These are phyloP conservation scores for Morpho helenor DNA, from an alignment of 2,888 invertebrate genomes.

Conservation along the genomic window DNA sequence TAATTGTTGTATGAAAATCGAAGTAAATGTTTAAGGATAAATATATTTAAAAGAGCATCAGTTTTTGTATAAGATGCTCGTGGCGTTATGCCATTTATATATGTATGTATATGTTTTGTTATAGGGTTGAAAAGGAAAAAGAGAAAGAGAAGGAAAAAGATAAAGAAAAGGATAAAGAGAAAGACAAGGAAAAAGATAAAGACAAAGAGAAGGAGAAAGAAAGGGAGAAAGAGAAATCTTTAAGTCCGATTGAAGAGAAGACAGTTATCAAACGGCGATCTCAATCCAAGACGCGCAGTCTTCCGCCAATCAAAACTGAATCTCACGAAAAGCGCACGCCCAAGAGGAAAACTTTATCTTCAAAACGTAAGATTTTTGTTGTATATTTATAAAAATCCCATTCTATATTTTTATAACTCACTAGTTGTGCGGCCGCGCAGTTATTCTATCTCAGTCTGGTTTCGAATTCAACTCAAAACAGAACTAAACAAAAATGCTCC, in stretches of 20 bases:
- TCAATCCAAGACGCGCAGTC: conserved; percentile 58
- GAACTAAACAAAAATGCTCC: too few species aligned
- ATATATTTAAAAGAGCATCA: too few species aligned
- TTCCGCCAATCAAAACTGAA: conserved; percentile 50
- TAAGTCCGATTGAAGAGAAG: conserved; percentile 59
- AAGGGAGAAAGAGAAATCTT: conserved; percentile 43
- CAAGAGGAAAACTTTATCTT: conserved; percentile 55
- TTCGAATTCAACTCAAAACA: too few species aligned
- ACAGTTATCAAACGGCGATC: conserved; percentile 52
- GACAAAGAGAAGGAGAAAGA: conserved; percentile 40
- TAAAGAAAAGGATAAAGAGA: conserved; percentile 44
- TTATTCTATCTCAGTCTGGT: too few species aligned
- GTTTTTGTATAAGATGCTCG: too few species aligned
- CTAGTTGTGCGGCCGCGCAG: too few species aligned
- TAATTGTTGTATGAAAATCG: too few species aligned
- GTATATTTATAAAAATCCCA: too few species aligned
- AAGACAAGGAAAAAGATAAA: conserved; percentile 41
- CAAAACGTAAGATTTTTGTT: conserved; percentile 49
- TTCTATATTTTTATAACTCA: too few species aligned
- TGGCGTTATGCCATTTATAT: too few species aligned
- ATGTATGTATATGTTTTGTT: conserved; percentile 22
- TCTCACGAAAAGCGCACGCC: conserved; percentile 54
- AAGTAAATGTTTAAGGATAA: too few species aligned
- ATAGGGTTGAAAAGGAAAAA: conserved; percentile 30
- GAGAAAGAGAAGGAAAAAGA: conserved; percentile 35